These are phyloP conservation scores for Molanna angustata DNA, from an alignment of 2,888 invertebrate genomes.

Conservation along the genomic window DNA sequence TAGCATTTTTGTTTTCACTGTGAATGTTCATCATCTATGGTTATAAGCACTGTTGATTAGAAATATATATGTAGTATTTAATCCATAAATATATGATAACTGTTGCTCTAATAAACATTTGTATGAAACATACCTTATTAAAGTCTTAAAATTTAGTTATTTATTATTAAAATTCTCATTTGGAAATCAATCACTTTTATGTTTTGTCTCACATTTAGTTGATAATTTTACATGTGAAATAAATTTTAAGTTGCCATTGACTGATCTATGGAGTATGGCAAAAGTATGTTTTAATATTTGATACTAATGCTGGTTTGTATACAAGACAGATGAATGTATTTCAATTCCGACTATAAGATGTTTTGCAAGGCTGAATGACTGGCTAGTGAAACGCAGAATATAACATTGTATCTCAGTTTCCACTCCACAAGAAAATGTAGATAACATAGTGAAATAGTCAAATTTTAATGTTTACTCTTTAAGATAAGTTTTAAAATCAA, in stretches of 20 bases:
- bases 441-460: conserved; percentile 10
- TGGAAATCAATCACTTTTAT: too few species aligned
- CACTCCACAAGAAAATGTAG: conserved; percentile 9
- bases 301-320: conserved; percentile 24
- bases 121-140: too few species aligned
- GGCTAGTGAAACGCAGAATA: neutral
- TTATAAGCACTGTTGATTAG: too few species aligned
- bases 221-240: conserved; percentile 21
- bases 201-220: too few species aligned
- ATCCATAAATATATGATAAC: too few species aligned
- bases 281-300: conserved; percentile 27
- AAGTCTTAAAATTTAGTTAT: too few species aligned
- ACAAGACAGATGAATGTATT: conserved; percentile 14
- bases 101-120: too few species aligned
- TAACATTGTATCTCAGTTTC: neutral
- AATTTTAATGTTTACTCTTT: conserved; percentile 13
- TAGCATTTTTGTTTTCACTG: too few species aligned
- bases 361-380: conserved; percentile 1
- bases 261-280: conserved; percentile 29
- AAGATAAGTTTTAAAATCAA: conserved; percentile 10
- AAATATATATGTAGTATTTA: too few species aligned
- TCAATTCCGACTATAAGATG: too few species aligned
- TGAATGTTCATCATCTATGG: too few species aligned
- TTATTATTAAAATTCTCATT: too few species aligned
- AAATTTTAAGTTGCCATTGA: conserved; percentile 30